Base-by-base conservation (phyloP, 2,888 invertebrate species). In the Hipparchia sbordonii region DNA sequence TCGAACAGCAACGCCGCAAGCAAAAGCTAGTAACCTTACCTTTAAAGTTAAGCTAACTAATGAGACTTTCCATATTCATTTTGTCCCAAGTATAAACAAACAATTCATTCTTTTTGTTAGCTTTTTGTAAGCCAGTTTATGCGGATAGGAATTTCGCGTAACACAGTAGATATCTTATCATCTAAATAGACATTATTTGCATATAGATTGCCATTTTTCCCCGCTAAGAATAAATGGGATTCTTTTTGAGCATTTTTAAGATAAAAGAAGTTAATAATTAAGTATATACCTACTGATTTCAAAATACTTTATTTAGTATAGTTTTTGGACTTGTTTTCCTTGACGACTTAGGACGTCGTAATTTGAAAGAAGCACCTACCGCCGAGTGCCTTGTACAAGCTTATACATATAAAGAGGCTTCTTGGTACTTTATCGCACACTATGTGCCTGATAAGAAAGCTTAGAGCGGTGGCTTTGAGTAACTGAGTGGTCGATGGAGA, bases 151-250 rank as follows among this genome's bases (percentile, higher is more conserved):
- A 46, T 62, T 46, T 62, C 52, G 65, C 65, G 65, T 65, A 65
- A 52, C 65, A 52, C 52, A 52, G 65, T 65, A 65, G 65, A 65
- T 80, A 77, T 78, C 82, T 85, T 83, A 82, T 86, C 79, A 87
- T 87, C 84, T 85, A 86, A 88, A 87, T 86, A 82, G 75, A 52
- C 2, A 8, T 69, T 70, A 85, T 87, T 87, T 80, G 82, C 85
- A 87, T 85, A 84, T 78, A 82, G 83, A 86, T 85, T 84, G 81
- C 74, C 13, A 33, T 82, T 83, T 87, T 87, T 84, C 70, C 33
- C 63, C 48, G 6, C 65, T n/a, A 7, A 59, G 39, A 59, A 62
- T 46, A 48, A n/a, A 46, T 13, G 1, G 1, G 13, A 62, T 48
- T 62, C 46, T 62, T n/a, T 46, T 46, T 46, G 10, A 46, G n/a